Evolutionary conservation across 2,797 vertebrate genomes (phyloP).

Genomic region (Stomatorhinus walkeri): DNA sequence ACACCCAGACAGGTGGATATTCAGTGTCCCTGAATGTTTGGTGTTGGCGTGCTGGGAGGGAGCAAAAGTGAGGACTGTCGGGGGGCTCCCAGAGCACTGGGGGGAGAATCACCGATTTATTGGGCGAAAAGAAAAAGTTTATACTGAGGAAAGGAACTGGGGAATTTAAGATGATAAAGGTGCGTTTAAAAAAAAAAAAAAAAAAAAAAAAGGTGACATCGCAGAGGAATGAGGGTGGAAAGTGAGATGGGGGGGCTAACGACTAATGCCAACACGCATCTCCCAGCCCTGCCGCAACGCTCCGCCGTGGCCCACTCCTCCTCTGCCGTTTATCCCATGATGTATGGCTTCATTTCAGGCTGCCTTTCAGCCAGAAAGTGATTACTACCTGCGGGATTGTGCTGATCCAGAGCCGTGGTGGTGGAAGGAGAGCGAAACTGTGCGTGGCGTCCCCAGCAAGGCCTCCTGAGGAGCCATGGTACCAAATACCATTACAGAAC

Average conservation of each 20-base stretch:
- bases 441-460: constrained; percentile 12
- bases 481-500: constrained; percentile 1
- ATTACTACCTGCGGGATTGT: constrained; percentile 63
- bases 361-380: constrained; percentile 47
- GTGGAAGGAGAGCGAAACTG: constrained; percentile 16
- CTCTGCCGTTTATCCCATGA: constrained; percentile 52
- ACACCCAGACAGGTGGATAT: neutral
- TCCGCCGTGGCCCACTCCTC: neutral
- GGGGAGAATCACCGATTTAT: neutral
- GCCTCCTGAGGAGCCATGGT: neutral
- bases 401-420: constrained; percentile 55
- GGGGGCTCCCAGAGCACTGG: neutral
- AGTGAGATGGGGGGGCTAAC: constrained; percentile 19
- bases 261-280: constrained; percentile 39
- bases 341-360: constrained; percentile 66
- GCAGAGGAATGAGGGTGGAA: neutral
- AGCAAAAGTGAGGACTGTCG: neutral
- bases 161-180: neutral
- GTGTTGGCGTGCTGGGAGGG: neutral
- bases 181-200: neutral
- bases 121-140: neutral
- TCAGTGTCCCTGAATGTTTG: neutral
- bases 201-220: neutral
- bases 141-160: neutral
- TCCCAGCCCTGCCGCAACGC: constrained; percentile 34